Base-by-base conservation (phyloP, 2,113 vertebrate species). In the Lasiurus borealis region DNA sequence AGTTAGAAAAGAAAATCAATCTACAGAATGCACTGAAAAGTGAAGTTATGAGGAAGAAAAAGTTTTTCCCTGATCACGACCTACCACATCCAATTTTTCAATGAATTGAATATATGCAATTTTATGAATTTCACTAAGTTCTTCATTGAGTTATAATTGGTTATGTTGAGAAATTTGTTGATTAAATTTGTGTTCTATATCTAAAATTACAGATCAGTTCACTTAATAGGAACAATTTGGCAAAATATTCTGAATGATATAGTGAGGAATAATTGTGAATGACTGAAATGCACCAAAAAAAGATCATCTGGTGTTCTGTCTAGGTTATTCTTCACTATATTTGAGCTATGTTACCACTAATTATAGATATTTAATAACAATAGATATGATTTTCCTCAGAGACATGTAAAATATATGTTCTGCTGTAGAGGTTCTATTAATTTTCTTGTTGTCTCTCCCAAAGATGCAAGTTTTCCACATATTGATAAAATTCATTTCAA, bases 91-190 rank as follows among this genome's bases (percentile, higher is more conserved):
- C 11, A 57, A 21, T 82, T 85, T 90, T 95, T 88, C 88, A 88
- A 82, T 68, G 88, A 57, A 90, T 9, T 8, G 2, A 71, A 59
- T 87, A 50, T 88, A 77, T 87, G 76, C 31, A 96, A 44, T 88
- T 96, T 96, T 62, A 68, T 36, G 95, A 76, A 96, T 85, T 87
- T 90, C 71, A 88, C 91, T 94, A 95, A 69, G 77, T 64, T 95
- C 69, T 94, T 95, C 34, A 95, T 44, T 85, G 81, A 66, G 50
- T 68, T 85, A 88, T 95, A 90, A 95, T 94, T 93, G 62, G 44
- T 83, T 96, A 77, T 85, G 13, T 78, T 73, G 73, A 62, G 66
- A 96, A 88, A 14, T 48, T 85, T 40, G 44, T 50, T 94, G 85
- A 90, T 93, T 95, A 95, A 59, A 92, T 95, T 85, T 27, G 84